Evolutionary conservation across 2,797 vertebrate species (phyloP).

Genomic region (Manis crassicaudata): DNA sequence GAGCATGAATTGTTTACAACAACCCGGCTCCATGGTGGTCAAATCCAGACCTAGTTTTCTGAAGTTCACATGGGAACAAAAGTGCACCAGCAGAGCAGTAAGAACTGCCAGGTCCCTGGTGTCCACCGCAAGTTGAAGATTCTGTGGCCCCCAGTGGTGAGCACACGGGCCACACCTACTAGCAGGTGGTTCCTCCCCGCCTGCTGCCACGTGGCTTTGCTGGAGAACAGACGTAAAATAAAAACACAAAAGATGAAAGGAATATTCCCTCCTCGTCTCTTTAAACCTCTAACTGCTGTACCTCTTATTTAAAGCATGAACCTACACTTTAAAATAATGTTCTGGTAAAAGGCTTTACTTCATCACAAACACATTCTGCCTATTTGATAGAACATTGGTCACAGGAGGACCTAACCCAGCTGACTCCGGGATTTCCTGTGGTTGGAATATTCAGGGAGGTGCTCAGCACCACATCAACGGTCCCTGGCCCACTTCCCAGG

Average conservation of each 20-base stretch:
- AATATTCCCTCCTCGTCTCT: no score
- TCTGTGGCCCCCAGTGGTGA: no score
- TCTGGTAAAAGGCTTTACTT: neutral
- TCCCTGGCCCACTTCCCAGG: neutral
- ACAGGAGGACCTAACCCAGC: neutral
- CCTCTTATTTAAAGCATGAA: neutral
- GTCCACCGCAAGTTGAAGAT: no score
- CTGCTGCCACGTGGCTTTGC: no score
- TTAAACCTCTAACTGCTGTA: no score
- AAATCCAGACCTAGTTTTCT: neutral
- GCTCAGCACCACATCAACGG: no score
- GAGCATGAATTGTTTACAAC: neutral
- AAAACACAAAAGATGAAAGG: no score
- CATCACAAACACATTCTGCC: neutral
- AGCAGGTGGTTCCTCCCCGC: no score
- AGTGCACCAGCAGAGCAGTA: no score
- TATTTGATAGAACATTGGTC: neutral
- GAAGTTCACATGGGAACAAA: neutral
- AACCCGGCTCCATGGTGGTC: neutral
- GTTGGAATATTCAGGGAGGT: neutral
- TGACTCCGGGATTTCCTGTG: neutral
- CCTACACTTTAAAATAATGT: neutral
- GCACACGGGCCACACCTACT: no score
- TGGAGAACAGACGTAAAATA: no score
- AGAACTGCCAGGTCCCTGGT: no score